Evolutionary conservation across 1,140 invertebrate genomes (phyloP), one percentile per base, ranked within the genome.

Genomic region (Psilanteris sp.): DNA sequence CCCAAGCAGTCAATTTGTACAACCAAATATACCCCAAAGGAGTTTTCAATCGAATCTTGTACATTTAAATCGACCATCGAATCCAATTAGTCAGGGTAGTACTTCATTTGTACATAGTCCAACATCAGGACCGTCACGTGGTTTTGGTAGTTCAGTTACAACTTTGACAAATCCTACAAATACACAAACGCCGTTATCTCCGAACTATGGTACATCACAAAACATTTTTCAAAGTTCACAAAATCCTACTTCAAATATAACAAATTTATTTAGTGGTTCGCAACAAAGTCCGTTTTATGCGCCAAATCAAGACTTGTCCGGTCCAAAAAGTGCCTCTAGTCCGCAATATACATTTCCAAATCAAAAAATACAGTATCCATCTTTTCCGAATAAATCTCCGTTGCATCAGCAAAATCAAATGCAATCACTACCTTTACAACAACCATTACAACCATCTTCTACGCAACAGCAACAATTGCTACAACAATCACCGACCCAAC

Each of bases 311-410:
- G 74, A 73, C 10, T 6, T 71, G 64, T 52, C 43, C 41, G 61
- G 39, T 43, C 46, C 64, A 68, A 72, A 77, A 77, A 78, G 52
- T 68, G 48, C 67, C 70, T 55, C 77, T 61, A 75, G 71, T 70
- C 54, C 72, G 14, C 81, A 80, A 14, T 71, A 71, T 22, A 32
- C 72, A 36, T 71, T 59, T 18, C 41, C 74, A 4, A 46, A 44
- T n/a, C 27, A 71, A 37, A 37, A 70, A 8, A 34, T 74, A 15
- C 77, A 78, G 22, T 36, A 55, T 26, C 66, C 72, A 7, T 71
- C 67, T 4, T 68, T 62, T 20, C 24, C 48, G 39, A 66, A 44
- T 24, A 64, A 59, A 31, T 52, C 70, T 4, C 32, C 68, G 1
- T 62, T 62, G 59, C 70, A 73, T 7, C 54, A 52, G 14, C 50